Evolutionary conservation across 2,888 invertebrate species (phyloP).

Genomic region (Brachynemurus nebulosus): DNA sequence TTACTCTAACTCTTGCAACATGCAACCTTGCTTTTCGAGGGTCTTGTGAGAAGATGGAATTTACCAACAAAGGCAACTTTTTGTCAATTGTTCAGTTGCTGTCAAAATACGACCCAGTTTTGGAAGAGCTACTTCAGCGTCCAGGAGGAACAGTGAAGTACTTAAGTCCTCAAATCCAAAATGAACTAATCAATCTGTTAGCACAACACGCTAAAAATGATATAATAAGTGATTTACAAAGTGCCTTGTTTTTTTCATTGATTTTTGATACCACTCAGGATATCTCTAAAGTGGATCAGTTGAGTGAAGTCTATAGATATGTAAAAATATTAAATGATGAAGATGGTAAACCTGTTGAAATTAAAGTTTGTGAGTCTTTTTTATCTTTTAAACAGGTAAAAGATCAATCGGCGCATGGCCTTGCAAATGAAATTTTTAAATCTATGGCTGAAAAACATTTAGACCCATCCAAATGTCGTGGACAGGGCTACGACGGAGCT

Average conservation of each 20-base stretch:
- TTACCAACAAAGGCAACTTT: background rate
- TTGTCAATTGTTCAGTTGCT: slow-evolving; percentile 13
- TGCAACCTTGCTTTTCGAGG: slow-evolving; percentile 15
- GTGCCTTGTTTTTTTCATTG: slow-evolving; percentile 18
- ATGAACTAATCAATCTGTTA: slow-evolving; percentile 15
- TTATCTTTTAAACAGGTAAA: slow-evolving; percentile 18
- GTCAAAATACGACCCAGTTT: slow-evolving; percentile 21
- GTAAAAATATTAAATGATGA: slow-evolving; percentile 13
- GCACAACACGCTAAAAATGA: slow-evolving; percentile 11
- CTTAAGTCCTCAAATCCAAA: slow-evolving; percentile 17
- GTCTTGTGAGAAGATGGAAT: slow-evolving; percentile 11
- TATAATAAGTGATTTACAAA: slow-evolving; percentile 15
- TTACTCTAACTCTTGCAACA: slow-evolving; percentile 15
- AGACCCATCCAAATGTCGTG: slow-evolving; percentile 15
- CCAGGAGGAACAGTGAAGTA: slow-evolving; percentile 19
- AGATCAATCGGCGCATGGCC: slow-evolving; percentile 17
- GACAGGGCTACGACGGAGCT: slow-evolving; percentile 24
- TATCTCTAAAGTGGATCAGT: slow-evolving; percentile 23
- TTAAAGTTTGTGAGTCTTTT: slow-evolving; percentile 20
- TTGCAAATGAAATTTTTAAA: no score
- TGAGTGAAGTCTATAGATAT: slow-evolving; percentile 23
- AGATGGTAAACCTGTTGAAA: slow-evolving; percentile 15
- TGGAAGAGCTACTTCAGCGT: slow-evolving; percentile 15
- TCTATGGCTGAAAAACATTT: slow-evolving; percentile 17
- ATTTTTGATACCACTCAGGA: slow-evolving; percentile 22